Conservation (phyloP, 2,888 invertebrate genomes). For the Anagyrus pseudococci region DNA sequence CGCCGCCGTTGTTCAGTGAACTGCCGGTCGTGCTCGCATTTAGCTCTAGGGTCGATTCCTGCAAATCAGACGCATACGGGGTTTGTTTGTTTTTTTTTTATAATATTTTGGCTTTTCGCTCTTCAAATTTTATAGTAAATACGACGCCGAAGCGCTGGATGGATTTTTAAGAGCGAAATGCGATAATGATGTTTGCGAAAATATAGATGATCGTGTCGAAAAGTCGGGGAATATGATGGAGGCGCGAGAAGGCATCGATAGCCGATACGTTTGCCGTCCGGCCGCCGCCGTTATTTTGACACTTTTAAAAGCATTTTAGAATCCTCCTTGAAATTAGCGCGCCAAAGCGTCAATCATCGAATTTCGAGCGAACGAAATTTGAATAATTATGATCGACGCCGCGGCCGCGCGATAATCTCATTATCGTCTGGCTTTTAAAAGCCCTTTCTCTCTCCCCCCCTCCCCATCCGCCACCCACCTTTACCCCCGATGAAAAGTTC, state of each 20-base stretch:
- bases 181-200: neutral
- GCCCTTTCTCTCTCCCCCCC: neutral
- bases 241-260: neutral
- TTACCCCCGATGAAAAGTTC: neutral
- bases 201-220: neutral
- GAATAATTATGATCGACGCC: slow-evolving; percentile 33
- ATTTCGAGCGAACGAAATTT: slow-evolving; percentile 16
- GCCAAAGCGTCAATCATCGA: slow-evolving; percentile 23
- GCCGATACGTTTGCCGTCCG: neutral
- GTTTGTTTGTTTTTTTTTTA: neutral
- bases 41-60: slow-evolving; percentile 52
- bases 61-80: slow-evolving; percentile 11
- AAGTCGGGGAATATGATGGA: neutral
- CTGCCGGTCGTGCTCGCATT: slow-evolving; percentile 34
- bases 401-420: slow-evolving; percentile 12
- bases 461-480: neutral
- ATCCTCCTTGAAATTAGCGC: slow-evolving; percentile 5
- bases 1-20: slow-evolving; percentile 51
- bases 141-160: neutral
- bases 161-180: neutral
- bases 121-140: neutral
- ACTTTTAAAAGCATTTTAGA: slow-evolving; percentile 24
- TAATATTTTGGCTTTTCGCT: neutral
- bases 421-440: slow-evolving; percentile 31
- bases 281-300: no score